Conservation (phyloP, 2,113 vertebrate genomes). For the Psittacus erithacus region DNA sequence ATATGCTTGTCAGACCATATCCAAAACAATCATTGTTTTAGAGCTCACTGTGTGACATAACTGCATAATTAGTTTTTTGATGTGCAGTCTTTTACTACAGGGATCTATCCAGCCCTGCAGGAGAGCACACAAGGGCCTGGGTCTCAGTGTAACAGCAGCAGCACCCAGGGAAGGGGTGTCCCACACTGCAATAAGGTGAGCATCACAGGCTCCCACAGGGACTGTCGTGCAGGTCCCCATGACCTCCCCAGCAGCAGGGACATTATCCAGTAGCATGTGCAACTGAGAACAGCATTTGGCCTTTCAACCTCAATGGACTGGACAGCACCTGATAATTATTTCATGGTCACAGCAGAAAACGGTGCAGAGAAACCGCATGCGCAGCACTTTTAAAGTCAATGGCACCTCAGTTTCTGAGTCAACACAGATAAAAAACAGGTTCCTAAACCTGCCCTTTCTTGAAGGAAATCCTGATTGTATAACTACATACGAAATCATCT, state of each 20-base stretch:
- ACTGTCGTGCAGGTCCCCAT: rapidly evolving
- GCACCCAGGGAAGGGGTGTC: not conserved
- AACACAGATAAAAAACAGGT: not conserved
- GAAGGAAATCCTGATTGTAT: not conserved
- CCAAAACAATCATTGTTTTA: not conserved
- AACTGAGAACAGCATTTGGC: not conserved
- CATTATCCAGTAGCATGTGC: not conserved
- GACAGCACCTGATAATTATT: not conserved
- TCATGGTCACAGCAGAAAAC: not conserved
- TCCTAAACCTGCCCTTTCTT: not conserved
- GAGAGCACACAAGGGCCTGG: not conserved
- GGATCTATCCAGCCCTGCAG: not conserved
- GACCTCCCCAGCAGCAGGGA: not conserved
- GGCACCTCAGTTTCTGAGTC: not conserved
- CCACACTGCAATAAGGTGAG: not conserved
- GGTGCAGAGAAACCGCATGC: not conserved
- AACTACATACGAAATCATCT: not conserved
- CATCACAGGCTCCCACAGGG: not conserved
- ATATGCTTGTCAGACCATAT: not conserved
- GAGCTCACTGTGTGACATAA: not conserved
- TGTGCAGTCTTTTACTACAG: not conserved
- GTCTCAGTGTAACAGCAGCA: not conserved
- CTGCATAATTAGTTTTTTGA: rapidly evolving
- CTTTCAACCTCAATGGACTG: not conserved
- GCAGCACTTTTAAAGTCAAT: not conserved